Conservation (phyloP, 2,113 vertebrate species). For the Alethe castanea region DNA sequence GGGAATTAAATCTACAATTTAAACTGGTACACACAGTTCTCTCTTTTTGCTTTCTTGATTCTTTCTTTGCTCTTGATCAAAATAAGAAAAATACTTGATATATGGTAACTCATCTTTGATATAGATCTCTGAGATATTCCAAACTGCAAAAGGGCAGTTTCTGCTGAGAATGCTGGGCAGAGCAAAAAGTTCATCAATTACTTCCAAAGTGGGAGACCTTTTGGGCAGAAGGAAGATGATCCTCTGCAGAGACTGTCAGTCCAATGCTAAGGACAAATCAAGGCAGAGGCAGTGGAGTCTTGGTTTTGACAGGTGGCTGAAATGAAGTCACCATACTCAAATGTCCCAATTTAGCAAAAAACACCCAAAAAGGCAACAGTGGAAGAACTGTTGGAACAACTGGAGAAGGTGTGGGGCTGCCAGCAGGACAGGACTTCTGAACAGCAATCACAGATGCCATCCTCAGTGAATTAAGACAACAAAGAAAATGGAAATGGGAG, state of each 20-base stretch:
- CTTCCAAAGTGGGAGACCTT: not conserved
- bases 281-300: not conserved
- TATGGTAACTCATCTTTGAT: not conserved
- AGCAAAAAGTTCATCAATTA: not conserved
- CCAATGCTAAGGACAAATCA: not conserved
- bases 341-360: not conserved
- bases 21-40: not conserved
- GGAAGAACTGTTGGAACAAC: not conserved
- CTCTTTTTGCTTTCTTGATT: not conserved
- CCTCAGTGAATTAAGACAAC: not conserved
- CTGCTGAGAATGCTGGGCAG: not conserved
- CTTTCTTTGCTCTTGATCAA: not conserved
- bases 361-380: not conserved
- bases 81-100: not conserved
- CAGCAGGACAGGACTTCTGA: not conserved
- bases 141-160: not conserved
- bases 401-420: not conserved
- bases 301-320: not conserved
- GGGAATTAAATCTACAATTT: not conserved
- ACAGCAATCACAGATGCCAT: not conserved
- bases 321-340: not conserved
- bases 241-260: not conserved
- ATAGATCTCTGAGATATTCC: not conserved
- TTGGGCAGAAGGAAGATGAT: not conserved
- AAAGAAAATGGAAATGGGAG: not conserved